Conservation (phyloP, 2,797 vertebrate genomes). For the Hephaestus fuliginosus region DNA sequence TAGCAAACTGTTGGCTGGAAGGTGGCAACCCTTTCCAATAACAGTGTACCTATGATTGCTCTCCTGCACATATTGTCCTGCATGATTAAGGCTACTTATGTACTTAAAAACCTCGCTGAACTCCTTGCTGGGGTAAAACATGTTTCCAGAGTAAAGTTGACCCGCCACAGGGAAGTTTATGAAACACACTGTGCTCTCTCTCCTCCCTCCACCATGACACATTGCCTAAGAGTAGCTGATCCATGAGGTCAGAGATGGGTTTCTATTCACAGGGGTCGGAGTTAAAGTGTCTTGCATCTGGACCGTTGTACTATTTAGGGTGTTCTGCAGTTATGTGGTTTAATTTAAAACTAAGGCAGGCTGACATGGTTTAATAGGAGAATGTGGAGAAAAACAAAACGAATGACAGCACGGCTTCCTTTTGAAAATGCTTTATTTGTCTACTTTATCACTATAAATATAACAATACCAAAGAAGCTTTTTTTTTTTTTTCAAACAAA, state of each 20-base stretch:
- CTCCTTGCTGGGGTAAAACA: conserved; percentile 34
- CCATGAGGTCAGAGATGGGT: conserved; percentile 57
- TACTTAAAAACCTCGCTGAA: conserved; percentile 39
- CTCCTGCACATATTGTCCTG: conserved; percentile 25
- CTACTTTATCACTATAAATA: conserved; percentile 94
- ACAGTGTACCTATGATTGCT: neutral
- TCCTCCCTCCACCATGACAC: conserved; percentile 25
- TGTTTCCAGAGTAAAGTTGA: conserved; percentile 78
- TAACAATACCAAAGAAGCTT: conserved; percentile 88
- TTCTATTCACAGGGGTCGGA: conserved; percentile 62
- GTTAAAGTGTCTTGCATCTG: conserved; percentile 36
- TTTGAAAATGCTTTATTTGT: conserved; percentile 97
- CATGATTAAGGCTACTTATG: conserved; percentile 30
- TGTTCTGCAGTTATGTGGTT: conserved; percentile 10
- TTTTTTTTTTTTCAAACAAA: conserved; percentile 83
- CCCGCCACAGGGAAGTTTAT: conserved; percentile 60
- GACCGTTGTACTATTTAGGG: conserved; percentile 4
- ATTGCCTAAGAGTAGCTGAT: conserved; percentile 66
- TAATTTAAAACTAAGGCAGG: conserved; percentile 32
- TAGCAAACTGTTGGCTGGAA: neutral
- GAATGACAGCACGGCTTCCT: conserved; percentile 47
- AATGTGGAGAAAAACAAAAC: conserved; percentile 27
- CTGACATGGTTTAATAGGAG: neutral
- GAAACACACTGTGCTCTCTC: conserved; percentile 58
- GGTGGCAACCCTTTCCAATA: conserved; percentile 3